These are phyloP conservation scores for Neosilurus mollespiculum DNA, from an alignment of 2,797 vertebrate species.

Conservation along the genomic window DNA sequence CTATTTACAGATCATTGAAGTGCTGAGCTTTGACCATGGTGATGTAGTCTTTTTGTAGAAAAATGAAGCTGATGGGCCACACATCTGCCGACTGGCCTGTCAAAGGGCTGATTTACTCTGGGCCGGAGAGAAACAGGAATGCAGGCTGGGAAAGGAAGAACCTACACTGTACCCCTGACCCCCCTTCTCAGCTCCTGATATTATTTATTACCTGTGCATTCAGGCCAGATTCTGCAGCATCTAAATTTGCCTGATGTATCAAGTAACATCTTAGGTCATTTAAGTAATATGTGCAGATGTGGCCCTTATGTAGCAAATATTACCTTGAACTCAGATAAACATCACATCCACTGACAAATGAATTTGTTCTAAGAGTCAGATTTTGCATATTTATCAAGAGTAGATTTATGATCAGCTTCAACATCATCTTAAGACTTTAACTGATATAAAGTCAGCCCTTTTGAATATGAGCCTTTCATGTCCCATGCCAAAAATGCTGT, in stretches of 20 bases:
- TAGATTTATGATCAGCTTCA: neutral
- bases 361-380: conserved; percentile 3
- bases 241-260: conserved; percentile 27
- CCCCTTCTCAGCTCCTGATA: conserved; percentile 26
- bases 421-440: neutral
- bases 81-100: conserved; percentile 54
- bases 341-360: neutral
- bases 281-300: conserved; percentile 8
- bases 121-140: conserved; percentile 50
- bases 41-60: conserved; percentile 20
- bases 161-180: conserved; percentile 37
- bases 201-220: conserved; percentile 52
- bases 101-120: conserved; percentile 50
- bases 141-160: conserved; percentile 46
- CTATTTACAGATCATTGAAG: conserved; percentile 51
- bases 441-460: neutral
- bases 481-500: neutral
- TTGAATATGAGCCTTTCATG: neutral
- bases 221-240: conserved; percentile 45
- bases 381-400: neutral
- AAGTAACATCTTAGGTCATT: conserved; percentile 39
- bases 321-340: neutral
- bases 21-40: conserved; percentile 29
- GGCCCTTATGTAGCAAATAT: conserved; percentile 14
- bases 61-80: conserved; percentile 42